These are phyloP conservation scores for Macrotrachela quadricornifera DNA, from an alignment of 1,140 invertebrate genomes.

Conservation along the genomic window DNA sequence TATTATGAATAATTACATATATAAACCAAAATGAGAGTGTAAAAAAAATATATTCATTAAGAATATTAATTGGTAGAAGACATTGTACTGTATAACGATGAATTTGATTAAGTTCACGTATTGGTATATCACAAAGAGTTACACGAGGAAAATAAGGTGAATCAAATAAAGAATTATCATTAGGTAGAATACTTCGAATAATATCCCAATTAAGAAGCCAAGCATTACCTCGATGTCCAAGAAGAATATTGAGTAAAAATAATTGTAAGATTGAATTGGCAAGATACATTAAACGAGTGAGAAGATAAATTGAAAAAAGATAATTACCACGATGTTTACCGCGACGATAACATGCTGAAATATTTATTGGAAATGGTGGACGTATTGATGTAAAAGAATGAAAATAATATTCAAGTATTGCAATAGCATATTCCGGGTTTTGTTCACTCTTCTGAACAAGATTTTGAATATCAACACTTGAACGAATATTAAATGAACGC, in stretches of 20 bases:
- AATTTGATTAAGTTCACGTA: conserved; percentile 32
- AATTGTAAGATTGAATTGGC: conserved; percentile 34
- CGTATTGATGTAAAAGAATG: too few relatives aligned
- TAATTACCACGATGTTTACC: conserved; percentile 34
- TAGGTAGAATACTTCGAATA: conserved; percentile 5
- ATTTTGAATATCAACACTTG: conserved; percentile 1
- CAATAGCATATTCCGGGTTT: conserved; percentile 16
- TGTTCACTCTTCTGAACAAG: background rate
- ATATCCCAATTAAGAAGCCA: conserved; percentile 32
- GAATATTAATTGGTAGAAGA: conserved; percentile 36
- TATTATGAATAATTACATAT: conserved; percentile 18
- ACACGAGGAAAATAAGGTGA: conserved; percentile 33
- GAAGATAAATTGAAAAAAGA: conserved; percentile 31
- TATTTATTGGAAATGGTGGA: too few relatives aligned
- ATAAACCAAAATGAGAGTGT: conserved; percentile 38
- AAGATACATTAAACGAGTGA: conserved; percentile 34
- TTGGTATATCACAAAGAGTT: conserved; percentile 36
- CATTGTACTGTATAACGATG: conserved; percentile 36
- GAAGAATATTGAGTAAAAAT: conserved; percentile 34
- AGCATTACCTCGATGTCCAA: conserved; percentile 30
- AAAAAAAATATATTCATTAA: conserved; percentile 38
- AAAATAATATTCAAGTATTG: conserved; percentile 17
- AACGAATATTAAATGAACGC: conserved; percentile 10
- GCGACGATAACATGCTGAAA: conserved; percentile 12
- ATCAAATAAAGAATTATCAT: conserved; percentile 17